Percentiles rank a stretch among this genome's conserved stretches.
Conservation (phyloP, 2,113 vertebrate species). For the Pelvicachromis taeniatus region DNA sequence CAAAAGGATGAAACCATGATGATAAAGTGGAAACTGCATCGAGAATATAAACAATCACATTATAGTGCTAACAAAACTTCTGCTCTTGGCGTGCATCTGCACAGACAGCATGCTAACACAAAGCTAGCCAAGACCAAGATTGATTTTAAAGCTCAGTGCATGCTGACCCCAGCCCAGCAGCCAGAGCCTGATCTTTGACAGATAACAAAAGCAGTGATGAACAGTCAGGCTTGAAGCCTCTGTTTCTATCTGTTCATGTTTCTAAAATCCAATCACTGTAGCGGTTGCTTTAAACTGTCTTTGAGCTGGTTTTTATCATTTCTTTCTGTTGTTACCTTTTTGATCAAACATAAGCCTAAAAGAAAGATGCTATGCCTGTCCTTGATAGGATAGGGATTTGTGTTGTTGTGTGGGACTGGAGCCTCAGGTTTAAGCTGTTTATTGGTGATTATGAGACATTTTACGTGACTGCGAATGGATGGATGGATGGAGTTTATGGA, state of each 20-base stretch:
- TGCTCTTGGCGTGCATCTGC: not conserved
- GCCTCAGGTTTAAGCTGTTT: not conserved
- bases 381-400: not conserved
- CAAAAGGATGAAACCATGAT: not conserved
- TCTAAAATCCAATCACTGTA: not conserved
- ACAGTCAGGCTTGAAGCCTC: not conserved
- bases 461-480: too few species aligned
- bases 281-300: not conserved
- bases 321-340: not conserved
- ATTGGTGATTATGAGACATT: not conserved
- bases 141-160: not conserved
- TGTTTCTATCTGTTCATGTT: not conserved
- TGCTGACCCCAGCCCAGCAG: not conserved
- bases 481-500: not conserved
- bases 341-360: not conserved
- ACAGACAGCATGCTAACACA: not conserved
- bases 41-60: not conserved
- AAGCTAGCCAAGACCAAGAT: not conserved
- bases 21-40: not conserved
- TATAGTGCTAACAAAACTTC: not conserved
- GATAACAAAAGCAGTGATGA: not conserved
- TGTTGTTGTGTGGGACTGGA: not conserved
- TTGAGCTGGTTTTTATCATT: not conserved
- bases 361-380: not conserved
- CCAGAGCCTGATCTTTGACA: not conserved